Conservation (phyloP, 2,113 vertebrate genomes). For the Megaceryle torquata region DNA sequence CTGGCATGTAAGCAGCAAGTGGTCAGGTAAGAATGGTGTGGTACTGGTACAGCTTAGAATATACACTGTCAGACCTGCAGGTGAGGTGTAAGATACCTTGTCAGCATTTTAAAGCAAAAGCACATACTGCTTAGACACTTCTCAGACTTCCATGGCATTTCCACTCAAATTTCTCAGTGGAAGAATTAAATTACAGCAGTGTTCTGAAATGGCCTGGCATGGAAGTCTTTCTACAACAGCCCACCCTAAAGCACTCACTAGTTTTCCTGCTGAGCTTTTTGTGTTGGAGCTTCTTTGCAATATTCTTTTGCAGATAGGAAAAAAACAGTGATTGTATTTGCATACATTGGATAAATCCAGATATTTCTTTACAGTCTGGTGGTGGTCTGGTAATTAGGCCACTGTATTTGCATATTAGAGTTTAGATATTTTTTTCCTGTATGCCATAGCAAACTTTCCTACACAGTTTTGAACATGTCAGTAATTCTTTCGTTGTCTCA, state of each 20-base stretch:
- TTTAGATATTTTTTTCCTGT: neutral
- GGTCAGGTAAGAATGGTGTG: neutral
- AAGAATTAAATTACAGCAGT: neutral
- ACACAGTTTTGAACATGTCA: neutral
- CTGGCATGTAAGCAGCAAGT: neutral
- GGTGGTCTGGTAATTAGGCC: conserved; percentile 2
- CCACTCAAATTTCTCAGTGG: neutral
- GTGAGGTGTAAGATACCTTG: neutral
- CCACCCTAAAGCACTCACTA: neutral
- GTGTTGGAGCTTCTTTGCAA: neutral
- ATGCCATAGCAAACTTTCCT: neutral
- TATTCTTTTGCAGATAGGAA: neutral
- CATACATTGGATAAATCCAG: neutral
- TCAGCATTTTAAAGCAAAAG: neutral
- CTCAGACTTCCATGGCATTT: neutral
- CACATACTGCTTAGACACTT: neutral
- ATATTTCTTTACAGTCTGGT: neutral
- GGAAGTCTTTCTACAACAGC: neutral
- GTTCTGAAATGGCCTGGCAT: neutral
- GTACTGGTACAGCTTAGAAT: neutral
- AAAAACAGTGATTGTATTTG: neutral
- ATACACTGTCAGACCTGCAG: neutral
- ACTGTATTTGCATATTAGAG: neutral
- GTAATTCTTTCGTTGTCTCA: neutral
- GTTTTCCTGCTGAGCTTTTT: neutral